Base-by-base conservation (phyloP, 1,140 invertebrate species). In the Pinna nobilis region DNA sequence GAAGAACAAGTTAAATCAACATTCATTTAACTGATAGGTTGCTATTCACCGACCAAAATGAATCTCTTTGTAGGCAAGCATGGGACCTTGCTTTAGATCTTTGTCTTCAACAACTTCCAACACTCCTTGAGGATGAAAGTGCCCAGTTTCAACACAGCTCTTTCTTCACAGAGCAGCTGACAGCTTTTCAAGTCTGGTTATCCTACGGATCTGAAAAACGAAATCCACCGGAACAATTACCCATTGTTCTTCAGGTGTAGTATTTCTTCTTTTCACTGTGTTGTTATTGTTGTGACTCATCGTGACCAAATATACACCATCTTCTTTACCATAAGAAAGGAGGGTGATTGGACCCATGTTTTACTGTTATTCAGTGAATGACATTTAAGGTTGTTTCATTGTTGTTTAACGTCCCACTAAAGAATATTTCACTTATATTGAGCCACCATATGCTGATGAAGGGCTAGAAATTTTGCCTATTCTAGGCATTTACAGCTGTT, bases 111-210 rank as follows among this genome's bases (percentile, higher is more conserved):
- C 97, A 99, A 88, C 90, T 99, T 73, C 95, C 95, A 13, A 91
- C 90, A 33, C 93, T 97, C 78, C 37, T 82, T 37, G 85, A 85
- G 25, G 80, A 81, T 57, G 81, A 86, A 2, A 74, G 49, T 44
- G 73, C 81, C 9, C 64, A 71, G 50, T 88, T 89, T 73, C 69
- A 82, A 59, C 85, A 88, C 80, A 88, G 96, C 76, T 93, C 95
- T 37, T 99, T 99, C 90, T 99, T 99, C 88, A 95, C 98, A 87
- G 96, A 99, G 85, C 98, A 99, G 90, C 91, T 99, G 50, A 98
- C 97, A 28, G 98, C 98, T n/a, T 99, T 99, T 89, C 94, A 99
- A 91, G 91, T 93, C 20, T 99, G 98, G 98, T 91, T 99, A 2
- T 93, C 94, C 32, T 92, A 96, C 63, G 95, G 94, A 39, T 93